These are phyloP conservation scores for Cephalopterus ornatus DNA, from an alignment of 2,113 vertebrate genomes.

Conservation along the genomic window DNA sequence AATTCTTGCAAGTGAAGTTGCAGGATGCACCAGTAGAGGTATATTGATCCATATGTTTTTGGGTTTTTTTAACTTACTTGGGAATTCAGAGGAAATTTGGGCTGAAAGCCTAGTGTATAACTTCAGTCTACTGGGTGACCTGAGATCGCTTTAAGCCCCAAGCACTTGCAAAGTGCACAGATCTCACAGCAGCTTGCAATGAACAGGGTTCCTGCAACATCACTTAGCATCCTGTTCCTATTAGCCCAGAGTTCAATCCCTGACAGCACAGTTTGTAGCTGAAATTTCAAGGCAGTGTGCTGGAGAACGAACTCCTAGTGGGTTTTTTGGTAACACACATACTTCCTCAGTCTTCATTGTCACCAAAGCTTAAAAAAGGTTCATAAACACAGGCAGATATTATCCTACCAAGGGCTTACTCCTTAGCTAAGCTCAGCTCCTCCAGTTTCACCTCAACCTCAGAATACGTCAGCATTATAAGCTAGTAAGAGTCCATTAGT, in stretches of 20 bases:
- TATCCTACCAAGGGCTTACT: background rate
- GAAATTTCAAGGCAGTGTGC: background rate
- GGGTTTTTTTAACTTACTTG: accelerated
- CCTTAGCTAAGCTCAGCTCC: background rate
- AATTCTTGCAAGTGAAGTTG: background rate
- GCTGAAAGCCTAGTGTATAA: background rate
- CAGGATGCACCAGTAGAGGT: background rate
- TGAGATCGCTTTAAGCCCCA: background rate
- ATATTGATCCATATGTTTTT: background rate
- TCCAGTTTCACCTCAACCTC: background rate
- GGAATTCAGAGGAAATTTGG: background rate
- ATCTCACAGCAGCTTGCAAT: background rate
- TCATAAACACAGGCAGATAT: background rate
- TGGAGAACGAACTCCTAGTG: background rate
- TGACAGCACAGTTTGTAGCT: background rate
- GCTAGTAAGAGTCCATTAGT: background rate
- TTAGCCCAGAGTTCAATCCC: background rate
- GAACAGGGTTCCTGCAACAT: background rate
- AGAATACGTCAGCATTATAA: background rate
- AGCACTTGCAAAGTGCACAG: background rate
- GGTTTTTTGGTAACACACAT: background rate
- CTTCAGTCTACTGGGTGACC: background rate
- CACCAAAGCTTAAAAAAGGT: background rate
- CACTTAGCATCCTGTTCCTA: background rate
- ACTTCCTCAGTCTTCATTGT: background rate